These are phyloP conservation scores for Mycetomoellerius zeteki DNA, from an alignment of 1,140 invertebrate species.

Conservation along the genomic window DNA sequence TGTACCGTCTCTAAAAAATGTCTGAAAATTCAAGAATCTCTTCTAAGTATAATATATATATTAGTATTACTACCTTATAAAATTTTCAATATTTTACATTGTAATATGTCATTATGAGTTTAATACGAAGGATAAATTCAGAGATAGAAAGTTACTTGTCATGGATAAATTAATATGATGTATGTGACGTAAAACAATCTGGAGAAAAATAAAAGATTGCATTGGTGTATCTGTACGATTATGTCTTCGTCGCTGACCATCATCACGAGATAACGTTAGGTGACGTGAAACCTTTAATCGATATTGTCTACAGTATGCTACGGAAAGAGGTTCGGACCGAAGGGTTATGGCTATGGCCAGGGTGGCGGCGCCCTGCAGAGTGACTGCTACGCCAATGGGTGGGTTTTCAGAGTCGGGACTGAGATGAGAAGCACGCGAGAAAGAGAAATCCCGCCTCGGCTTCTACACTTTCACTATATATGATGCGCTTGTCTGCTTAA, in stretches of 20 bases:
- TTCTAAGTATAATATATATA: not conserved
- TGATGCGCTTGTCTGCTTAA: slow-evolving; percentile 87
- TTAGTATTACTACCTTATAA: not conserved
- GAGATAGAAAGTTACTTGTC: no score
- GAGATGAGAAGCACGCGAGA: slow-evolving; percentile 74
- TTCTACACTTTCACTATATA: slow-evolving; percentile 83
- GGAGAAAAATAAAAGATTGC: not conserved
- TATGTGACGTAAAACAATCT: not conserved
- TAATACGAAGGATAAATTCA: not conserved
- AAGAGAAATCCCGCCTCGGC: slow-evolving; percentile 80
- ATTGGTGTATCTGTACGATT: slow-evolving; percentile 21
- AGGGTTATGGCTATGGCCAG: slow-evolving; percentile 97
- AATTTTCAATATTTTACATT: not conserved
- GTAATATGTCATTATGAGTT: not conserved
- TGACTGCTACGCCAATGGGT: slow-evolving; percentile 93
- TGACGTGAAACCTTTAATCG: slow-evolving; percentile 80
- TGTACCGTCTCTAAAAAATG: not conserved
- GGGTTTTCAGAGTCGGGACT: slow-evolving; percentile 85
- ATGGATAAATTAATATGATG: no score
- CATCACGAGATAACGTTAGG: slow-evolving; percentile 38
- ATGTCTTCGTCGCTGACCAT: slow-evolving; percentile 30
- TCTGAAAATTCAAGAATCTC: not conserved
- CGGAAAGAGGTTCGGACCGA: slow-evolving; percentile 97
- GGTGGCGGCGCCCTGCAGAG: slow-evolving; percentile 96
- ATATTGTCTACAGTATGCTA: slow-evolving; percentile 93